Percentiles rank a stretch among this genome's conserved stretches.
Conservation (phyloP, 2,113 vertebrate species). For the Pelusios castaneus region DNA sequence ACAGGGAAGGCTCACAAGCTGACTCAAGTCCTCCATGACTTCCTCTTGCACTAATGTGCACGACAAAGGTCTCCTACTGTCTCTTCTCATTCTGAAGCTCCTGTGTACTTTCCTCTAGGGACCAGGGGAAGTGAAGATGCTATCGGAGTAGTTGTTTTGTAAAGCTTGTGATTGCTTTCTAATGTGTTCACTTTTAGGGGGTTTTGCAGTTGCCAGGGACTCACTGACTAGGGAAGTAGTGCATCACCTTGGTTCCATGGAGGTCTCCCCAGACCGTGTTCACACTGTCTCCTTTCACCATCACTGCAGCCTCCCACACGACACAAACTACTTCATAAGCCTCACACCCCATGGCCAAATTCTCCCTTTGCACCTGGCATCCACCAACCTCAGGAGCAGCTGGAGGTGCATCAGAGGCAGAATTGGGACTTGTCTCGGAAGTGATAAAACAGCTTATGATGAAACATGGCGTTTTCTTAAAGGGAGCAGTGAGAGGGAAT, state of each 20-base stretch:
- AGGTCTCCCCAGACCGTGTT: not conserved
- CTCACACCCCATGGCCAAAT: not conserved
- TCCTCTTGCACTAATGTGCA: not conserved
- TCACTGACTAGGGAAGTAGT: no score
- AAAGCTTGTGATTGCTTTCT: not conserved
- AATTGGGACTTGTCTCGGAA: not conserved
- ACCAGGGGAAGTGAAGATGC: not conserved
- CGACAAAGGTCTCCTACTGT: not conserved
- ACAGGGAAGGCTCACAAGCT: not conserved
- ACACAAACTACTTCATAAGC: not conserved
- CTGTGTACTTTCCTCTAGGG: not conserved
- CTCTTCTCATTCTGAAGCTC: not conserved
- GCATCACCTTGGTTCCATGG: not conserved
- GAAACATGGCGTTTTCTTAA: not conserved
- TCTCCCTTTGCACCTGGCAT: not conserved
- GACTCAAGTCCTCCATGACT: not conserved
- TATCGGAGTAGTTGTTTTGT: not conserved
- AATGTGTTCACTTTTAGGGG: not conserved
- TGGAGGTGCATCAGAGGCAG: not conserved
- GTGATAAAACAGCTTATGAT: not conserved
- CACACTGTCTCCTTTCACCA: not conserved
- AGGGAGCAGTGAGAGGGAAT: not conserved
- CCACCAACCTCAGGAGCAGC: not conserved
- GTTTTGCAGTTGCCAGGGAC: not conserved
- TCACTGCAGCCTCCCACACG: not conserved